These are phyloP conservation scores for Ploceus nigricollis DNA, from an alignment of 2,113 vertebrate genomes.

Conservation along the genomic window DNA sequence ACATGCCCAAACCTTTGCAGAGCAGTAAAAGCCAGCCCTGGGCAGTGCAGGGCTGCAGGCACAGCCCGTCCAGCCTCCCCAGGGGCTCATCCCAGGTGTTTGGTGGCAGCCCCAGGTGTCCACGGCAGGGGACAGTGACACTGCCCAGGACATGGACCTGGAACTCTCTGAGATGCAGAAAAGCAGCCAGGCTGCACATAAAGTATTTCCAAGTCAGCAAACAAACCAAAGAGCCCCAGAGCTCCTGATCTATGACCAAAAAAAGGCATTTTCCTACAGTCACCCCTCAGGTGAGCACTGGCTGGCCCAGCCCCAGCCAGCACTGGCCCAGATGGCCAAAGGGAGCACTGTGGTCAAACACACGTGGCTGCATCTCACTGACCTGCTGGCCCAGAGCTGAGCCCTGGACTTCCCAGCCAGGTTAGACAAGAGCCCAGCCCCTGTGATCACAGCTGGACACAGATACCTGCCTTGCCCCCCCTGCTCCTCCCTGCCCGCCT, in stretches of 20 bases:
- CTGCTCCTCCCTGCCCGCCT: too few relatives aligned
- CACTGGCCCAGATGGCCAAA: rapidly evolving
- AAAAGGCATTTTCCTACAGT: background rate
- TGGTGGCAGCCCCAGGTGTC: too few relatives aligned
- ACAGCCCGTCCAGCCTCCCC: rapidly evolving
- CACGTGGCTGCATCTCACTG: too few relatives aligned
- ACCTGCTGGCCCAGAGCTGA: background rate
- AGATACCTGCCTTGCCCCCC: background rate
- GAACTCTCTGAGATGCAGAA: rapidly evolving
- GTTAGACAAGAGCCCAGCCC: too few relatives aligned
- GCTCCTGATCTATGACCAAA: background rate
- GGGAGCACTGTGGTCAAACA: too few relatives aligned
- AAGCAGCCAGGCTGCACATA: rapidly evolving
- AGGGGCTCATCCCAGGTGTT: rapidly evolving
- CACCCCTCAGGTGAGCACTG: too few relatives aligned
- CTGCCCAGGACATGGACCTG: rapidly evolving
- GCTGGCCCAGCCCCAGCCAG: background rate
- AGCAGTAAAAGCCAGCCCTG: background rate
- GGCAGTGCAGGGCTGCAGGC: background rate
- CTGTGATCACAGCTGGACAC: too few relatives aligned
- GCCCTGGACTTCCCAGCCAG: background rate
- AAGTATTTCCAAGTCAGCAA: background rate
- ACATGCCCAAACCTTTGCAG: rapidly evolving
- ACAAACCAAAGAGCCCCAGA: background rate
- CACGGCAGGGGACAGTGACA: rapidly evolving